Evolutionary conservation across 2,888 invertebrate genomes (phyloP).

Genomic region (Omphaloscelis lunosa): DNA sequence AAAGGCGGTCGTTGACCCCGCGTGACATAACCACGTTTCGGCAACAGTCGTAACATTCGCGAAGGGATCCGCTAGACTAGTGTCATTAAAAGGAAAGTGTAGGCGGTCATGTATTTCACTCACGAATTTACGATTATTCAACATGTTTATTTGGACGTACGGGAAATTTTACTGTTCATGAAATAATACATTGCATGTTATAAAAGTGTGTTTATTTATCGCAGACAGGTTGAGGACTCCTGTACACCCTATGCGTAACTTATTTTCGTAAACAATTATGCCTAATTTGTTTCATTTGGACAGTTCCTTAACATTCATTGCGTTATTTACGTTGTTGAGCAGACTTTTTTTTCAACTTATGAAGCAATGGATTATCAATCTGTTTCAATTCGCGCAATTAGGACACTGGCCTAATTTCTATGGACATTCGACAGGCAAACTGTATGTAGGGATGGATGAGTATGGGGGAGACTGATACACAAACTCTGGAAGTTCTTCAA

Average conservation of each 20-base stretch:
- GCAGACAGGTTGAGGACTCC: not conserved
- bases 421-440: not conserved
- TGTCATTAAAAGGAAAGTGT: slow-evolving; percentile 62
- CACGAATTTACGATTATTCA: slow-evolving; percentile 46
- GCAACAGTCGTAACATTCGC: slow-evolving; percentile 66
- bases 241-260: no score
- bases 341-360: no score
- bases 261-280: no score
- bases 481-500: not conserved
- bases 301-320: no score
- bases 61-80: slow-evolving; percentile 63
- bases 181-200: slow-evolving; percentile 7
- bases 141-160: slow-evolving; percentile 35
- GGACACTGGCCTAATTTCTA: slow-evolving; percentile 9
- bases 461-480: not conserved
- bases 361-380: no score
- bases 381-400: no score
- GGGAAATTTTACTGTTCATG: slow-evolving; percentile 31
- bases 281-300: no score
- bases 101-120: slow-evolving; percentile 42
- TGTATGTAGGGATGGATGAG: not conserved
- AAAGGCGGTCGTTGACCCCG: slow-evolving; percentile 79
- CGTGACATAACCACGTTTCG: slow-evolving; percentile 80
- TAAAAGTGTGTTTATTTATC: slow-evolving; percentile 15
- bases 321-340: no score